A percentile compares a stretch with the other conserved stretches of the same genome.
Conservation (phyloP, 2,797 vertebrate species). For the Pseudochirops cupreus region DNA sequence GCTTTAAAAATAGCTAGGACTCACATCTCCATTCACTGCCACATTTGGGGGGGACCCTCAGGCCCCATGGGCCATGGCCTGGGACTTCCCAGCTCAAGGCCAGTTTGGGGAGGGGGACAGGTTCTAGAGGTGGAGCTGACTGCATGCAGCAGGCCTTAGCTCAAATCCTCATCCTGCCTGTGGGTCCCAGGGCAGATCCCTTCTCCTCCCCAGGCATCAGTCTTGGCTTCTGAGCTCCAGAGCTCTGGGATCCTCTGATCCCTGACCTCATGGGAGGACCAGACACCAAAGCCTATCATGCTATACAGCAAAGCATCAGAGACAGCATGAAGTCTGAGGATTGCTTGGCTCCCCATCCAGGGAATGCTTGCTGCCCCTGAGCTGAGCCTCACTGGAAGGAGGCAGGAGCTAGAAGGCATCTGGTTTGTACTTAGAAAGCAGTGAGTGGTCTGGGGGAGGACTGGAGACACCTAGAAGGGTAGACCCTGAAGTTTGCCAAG, state of each 20-base stretch:
- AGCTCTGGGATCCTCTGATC: background rate
- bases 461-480: too few relatives aligned
- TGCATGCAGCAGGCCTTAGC: background rate
- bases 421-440: too few relatives aligned
- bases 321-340: too few relatives aligned
- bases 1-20: constrained; percentile 66
- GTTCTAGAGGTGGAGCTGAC: background rate
- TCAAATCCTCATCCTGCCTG: background rate
- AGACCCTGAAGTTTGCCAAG: background rate
- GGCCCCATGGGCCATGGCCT: too few relatives aligned
- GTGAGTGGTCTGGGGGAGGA: background rate
- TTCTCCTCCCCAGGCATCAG: background rate
- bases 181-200: background rate
- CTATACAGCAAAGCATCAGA: background rate
- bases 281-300: background rate
- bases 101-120: too few relatives aligned
- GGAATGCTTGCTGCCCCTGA: background rate
- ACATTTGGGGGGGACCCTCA: rapidly evolving
- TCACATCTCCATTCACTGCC: constrained; percentile 1
- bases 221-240: background rate
- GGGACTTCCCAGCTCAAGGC: background rate
- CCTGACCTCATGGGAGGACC: background rate
- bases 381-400: background rate
- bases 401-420: too few relatives aligned
- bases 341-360: too few relatives aligned